Evolutionary conservation across 2,113 vertebrate species (phyloP), one percentile per base, ranked within the genome.

Genomic region (Onychostruthus taczanowskii): DNA sequence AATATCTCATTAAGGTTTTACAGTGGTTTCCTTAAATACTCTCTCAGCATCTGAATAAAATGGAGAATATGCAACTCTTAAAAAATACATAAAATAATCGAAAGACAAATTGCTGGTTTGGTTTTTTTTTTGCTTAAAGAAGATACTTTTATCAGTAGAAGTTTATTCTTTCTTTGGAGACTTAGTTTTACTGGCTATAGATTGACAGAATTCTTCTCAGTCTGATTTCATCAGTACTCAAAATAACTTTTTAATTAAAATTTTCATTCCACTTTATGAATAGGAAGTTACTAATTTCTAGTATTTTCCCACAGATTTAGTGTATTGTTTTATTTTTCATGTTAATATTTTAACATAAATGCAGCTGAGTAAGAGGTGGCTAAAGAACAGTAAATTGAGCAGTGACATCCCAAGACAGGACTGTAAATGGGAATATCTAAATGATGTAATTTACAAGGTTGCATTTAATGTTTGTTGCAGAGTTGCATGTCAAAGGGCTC

Each of bases 1-100:
- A 95, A 95, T 96, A 96, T 98, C 97, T 98, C 97, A 97, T 98
- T 98, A 98, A 97, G 96, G 96, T 97, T 97, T 94, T 96, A 27
- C 96, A 91, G 49, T 59, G 67, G 37, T 90, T 93, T 94, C 78
- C 81, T 85, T 85, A 91, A 84, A 67, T 90, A 85, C 44, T 93
- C 61, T 90, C n/a, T 33, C 75, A 70, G 91, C 39, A 55, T 87
- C 89, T 85, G 16, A 83, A 83, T 74, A 35, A 87, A 89, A 84
- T 58, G 24, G 81, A 93, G 43, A 95, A 95, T 83, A 95, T 97
- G 62, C 77, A 94, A 95, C 95, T 95, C 97, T 96, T 66, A 46
- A 77, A 86, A 85, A 89, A 30, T 3, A 46, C 46, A 27, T 41
- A 18, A 69, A 89, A 52, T 16, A 74, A 89, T 64, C 73, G 66